Evolutionary conservation across 2,888 invertebrate species (phyloP).

Genomic region (Aelia acuminata): DNA sequence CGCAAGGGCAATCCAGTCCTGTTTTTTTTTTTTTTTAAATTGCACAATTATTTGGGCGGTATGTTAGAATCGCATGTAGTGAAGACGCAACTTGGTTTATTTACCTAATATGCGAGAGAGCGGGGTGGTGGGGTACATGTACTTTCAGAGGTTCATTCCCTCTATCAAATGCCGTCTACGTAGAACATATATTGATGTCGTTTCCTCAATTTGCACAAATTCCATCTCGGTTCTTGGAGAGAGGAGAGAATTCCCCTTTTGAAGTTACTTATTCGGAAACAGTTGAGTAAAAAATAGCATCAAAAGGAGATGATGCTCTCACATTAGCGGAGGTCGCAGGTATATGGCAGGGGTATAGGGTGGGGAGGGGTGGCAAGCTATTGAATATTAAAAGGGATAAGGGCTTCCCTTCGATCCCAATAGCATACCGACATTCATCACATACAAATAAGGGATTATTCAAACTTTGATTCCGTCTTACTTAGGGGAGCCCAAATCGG

Average conservation of each 20-base stretch:
- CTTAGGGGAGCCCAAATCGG: conserved; percentile 9
- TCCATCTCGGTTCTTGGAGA: background rate
- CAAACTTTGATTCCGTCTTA: background rate
- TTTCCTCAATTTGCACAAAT: background rate
- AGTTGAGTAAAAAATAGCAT: conserved; percentile 27
- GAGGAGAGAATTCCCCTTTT: background rate
- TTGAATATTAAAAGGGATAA: background rate
- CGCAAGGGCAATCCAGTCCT: too few species aligned
- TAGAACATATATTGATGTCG: background rate
- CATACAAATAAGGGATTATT: conserved; percentile 11
- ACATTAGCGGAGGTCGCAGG: background rate
- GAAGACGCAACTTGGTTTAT: background rate
- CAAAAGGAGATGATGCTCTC: conserved; percentile 10
- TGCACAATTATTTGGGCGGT: too few species aligned
- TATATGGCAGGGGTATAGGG: background rate
- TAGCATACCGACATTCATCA: conserved; percentile 19
- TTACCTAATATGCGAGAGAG: background rate
- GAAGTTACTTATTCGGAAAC: conserved; percentile 8
- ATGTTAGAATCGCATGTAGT: background rate
- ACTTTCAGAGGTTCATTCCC: background rate
- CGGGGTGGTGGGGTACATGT: background rate
- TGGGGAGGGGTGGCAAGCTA: background rate
- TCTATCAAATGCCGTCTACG: background rate
- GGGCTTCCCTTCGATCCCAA: background rate
- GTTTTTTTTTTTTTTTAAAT: too few species aligned